These are phyloP conservation scores for Gadopsis marmoratus DNA, from an alignment of 2,797 vertebrate genomes.

Conservation along the genomic window DNA sequence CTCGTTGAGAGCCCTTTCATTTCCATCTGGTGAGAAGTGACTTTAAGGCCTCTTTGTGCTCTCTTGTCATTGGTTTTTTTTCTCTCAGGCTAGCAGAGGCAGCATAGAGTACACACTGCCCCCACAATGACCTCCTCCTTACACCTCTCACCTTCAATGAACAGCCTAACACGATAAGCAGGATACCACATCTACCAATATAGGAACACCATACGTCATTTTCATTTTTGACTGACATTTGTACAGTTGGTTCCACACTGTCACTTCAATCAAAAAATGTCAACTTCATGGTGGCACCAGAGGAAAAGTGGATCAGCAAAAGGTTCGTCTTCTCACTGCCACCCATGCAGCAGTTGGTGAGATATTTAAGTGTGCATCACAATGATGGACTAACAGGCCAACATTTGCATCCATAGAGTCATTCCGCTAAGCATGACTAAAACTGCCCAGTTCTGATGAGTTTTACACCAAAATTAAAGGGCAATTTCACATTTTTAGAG, in stretches of 20 bases:
- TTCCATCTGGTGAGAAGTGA: slow-evolving; percentile 36
- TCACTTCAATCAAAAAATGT: not conserved
- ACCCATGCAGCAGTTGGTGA: not conserved
- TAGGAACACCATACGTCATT: not conserved
- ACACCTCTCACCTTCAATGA: slow-evolving; percentile 15
- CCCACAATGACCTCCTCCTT: not conserved
- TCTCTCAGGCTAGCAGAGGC: slow-evolving; percentile 9
- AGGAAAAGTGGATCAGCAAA: not conserved
- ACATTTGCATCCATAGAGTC: not conserved
- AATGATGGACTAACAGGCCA: not conserved
- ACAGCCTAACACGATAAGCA: not conserved
- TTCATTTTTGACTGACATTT: not conserved
- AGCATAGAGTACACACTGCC: not conserved
- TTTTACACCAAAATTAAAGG: not conserved
- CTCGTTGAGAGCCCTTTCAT: slow-evolving; percentile 36
- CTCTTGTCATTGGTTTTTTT: slow-evolving; percentile 19
- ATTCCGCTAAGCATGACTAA: not conserved
- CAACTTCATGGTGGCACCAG: not conserved
- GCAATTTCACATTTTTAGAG: not conserved
- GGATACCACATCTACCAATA: not conserved
- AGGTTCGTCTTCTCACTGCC: not conserved
- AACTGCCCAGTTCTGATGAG: not conserved
- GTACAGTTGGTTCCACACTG: not conserved
- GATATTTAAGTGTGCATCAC: not conserved
- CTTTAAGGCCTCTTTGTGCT: slow-evolving; percentile 28